Conservation (phyloP, 2,888 invertebrate species). For the Melieria omissa region DNA sequence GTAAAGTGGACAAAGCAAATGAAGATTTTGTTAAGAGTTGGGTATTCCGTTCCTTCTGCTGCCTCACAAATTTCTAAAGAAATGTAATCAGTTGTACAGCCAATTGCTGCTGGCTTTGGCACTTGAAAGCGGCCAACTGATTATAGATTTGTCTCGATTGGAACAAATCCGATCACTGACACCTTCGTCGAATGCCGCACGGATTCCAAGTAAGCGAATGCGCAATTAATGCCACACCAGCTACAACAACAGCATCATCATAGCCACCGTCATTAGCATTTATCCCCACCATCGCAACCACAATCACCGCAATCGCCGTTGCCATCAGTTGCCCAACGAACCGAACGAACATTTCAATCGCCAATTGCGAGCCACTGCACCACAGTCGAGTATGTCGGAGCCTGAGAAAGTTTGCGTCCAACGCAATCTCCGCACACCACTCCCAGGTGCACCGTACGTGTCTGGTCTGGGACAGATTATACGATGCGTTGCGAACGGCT, state of each 20-base stretch:
- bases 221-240: constrained; percentile 41
- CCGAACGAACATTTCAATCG: constrained; percentile 15
- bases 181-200: background rate
- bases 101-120: too few species aligned
- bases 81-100: too few species aligned
- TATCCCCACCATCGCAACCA: constrained; percentile 16
- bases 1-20: too few species aligned
- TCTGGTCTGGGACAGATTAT: background rate
- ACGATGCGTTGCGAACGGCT: constrained; percentile 4
- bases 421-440: background rate
- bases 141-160: too few species aligned
- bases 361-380: constrained; percentile 3
- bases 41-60: too few species aligned
- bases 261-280: too few species aligned
- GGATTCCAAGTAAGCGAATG: background rate
- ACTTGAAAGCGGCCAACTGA: too few species aligned
- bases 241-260: constrained; percentile 30
- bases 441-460: too few species aligned
- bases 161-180: background rate
- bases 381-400: background rate
- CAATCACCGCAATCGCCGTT: constrained; percentile 4
- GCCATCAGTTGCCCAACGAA: background rate
- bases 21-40: too few species aligned
- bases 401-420: constrained; percentile 22
- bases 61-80: too few species aligned